These are phyloP conservation scores for Corydoras sp. DNA, from an alignment of 2,113 vertebrate genomes.

Conservation along the genomic window DNA sequence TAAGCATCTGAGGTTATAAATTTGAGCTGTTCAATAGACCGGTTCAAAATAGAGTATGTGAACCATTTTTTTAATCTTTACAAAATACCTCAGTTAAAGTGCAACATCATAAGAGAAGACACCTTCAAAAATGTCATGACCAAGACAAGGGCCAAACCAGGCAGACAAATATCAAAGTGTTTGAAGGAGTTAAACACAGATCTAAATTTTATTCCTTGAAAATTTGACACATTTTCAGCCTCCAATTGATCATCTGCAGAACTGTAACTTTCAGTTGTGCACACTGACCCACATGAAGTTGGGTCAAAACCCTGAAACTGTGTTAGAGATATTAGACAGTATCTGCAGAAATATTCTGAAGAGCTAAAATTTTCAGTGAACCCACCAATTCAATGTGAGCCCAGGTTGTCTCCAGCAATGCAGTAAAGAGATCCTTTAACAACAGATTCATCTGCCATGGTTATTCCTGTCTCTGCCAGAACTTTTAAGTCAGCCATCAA, in stretches of 20 bases:
- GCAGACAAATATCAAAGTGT: too few species aligned
- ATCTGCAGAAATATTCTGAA: not conserved
- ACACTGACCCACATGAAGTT: too few species aligned
- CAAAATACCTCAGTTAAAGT: not conserved
- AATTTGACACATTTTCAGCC: too few species aligned
- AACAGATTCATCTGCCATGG: conserved; percentile 4
- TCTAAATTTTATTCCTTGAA: too few species aligned
- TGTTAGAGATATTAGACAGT: not conserved
- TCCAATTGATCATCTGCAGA: too few species aligned
- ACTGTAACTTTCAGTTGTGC: too few species aligned
- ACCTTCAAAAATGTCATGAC: not conserved
- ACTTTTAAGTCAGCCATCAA: conserved; percentile 31
- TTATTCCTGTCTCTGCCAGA: conserved; percentile 37
- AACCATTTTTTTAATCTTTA: conserved; percentile 25
- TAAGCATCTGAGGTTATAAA: conserved; percentile 35
- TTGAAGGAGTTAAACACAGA: too few species aligned
- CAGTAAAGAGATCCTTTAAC: conserved; percentile 31
- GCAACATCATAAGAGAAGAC: not conserved
- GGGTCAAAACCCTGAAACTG: too few species aligned
- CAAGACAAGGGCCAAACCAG: too few species aligned
- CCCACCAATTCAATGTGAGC: conserved; percentile 38
- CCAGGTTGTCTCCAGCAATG: conserved; percentile 37
- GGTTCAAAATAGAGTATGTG: conserved; percentile 32
- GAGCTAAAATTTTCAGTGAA: conserved; percentile 39
- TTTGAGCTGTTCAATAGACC: conserved; percentile 42